Base-by-base conservation (phyloP, 2,797 vertebrate genomes). In the Melanotaenia nigrans region DNA sequence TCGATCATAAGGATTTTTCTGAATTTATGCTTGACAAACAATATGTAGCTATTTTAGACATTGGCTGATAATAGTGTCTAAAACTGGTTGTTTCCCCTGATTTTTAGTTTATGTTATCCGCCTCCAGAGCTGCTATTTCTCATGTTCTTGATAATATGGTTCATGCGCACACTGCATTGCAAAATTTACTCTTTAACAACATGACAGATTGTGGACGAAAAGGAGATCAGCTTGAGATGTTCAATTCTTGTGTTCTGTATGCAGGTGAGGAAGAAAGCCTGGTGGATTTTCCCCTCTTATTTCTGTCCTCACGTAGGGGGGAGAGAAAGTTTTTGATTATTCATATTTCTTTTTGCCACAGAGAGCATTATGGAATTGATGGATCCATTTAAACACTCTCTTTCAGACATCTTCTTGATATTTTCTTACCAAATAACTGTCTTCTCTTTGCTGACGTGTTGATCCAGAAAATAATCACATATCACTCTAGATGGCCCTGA, bases 381-480 rank as follows among this genome's bases (percentile, higher is more conserved):
- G 47, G 40, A 30, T 70, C 67, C 25, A 61, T 25, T 45, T 70
- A 75, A 58, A 30, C 72, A 60, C 56, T 56, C 54, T 20, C 33
- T 71, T 25, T 49, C 62, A 38, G 59, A 57, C 73, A 70, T 51
- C 59, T 54, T 71, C 33, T 59, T 84, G 62, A 73, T 56, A 4
- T 75, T 76, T 30, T 53, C 30, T 4, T 64, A 59, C 42, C 62
- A 57, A 75, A 67, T 24, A 61, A 13, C 32, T 1, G 1, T 3
- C 51, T 38, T 38, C 73, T 76, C 49, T 47, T 59, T 51, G 55
- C 54, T 61, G 75, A 16, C 25, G 70, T 79, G 81, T 72, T 74
- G 60, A 72, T 11, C 49, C 61, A 38, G 60, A 71, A 55, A 55
- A 66, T 22, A 24, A 30, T 65, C 55, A 1, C 30, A 13, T 58